A percentile compares a stretch with the other conserved stretches of the same genome.
Evolutionary conservation across 1,140 invertebrate genomes (phyloP).

Genomic region (Leptopilina clavipes): DNA sequence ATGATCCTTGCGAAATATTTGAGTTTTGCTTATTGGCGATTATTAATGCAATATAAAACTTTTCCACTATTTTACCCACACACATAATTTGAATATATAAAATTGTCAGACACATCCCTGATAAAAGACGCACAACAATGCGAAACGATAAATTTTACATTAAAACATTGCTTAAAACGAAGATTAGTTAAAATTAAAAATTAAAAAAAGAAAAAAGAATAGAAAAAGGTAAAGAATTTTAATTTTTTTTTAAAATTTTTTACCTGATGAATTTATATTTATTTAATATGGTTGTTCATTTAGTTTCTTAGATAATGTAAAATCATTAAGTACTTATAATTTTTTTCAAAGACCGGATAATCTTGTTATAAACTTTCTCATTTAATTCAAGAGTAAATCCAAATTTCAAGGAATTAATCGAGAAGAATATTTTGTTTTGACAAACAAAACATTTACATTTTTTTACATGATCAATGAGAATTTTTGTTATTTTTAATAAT

Average conservation of each 20-base stretch:
- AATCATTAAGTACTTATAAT: neutral
- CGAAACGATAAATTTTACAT: neutral
- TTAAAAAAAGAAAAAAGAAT: no score
- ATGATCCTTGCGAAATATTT: constrained; percentile 31
- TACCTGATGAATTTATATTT: no score
- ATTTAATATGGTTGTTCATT: no score
- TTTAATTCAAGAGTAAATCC: constrained; percentile 11
- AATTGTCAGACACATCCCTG: neutral
- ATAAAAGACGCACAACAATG: constrained; percentile 21
- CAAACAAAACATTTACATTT: no score
- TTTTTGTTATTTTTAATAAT: neutral
- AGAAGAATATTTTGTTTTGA: neutral
- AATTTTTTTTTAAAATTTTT: no score
- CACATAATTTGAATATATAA: neutral
- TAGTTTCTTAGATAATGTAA: neutral
- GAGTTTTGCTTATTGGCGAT: neutral
- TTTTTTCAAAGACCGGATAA: constrained; percentile 7
- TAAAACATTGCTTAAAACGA: neutral
- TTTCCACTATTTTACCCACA: constrained; percentile 8
- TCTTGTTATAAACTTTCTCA: constrained; percentile 1
- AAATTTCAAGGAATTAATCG: neutral
- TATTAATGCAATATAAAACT: constrained; percentile 6
- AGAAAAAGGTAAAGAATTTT: no score
- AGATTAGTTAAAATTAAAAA: no score
- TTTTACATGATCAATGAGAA: neutral